These are phyloP conservation scores for Priocnemis perturbator DNA, from an alignment of 2,888 invertebrate genomes.

Conservation along the genomic window DNA sequence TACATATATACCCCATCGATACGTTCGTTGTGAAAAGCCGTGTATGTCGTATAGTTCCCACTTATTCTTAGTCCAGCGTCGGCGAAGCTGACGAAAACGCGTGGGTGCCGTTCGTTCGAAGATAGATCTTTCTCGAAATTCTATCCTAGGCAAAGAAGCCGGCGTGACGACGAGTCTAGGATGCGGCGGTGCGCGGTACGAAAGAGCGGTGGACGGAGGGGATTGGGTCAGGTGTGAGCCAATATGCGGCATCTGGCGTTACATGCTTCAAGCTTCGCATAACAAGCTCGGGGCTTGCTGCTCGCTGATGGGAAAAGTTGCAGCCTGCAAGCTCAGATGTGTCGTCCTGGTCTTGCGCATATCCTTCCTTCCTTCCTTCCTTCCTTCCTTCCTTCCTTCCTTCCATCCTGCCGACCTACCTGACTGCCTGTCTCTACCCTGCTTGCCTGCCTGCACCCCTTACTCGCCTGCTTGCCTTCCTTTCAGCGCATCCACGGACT, in stretches of 20 bases:
- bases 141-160: neutral
- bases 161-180: too few relatives aligned
- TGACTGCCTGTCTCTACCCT: constrained; percentile 11
- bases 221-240: constrained; percentile 62
- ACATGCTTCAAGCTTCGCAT: constrained; percentile 73
- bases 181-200: constrained; percentile 7
- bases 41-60: too few relatives aligned
- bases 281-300: constrained; percentile 71
- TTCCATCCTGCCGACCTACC: constrained; percentile 17
- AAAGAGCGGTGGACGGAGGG: constrained; percentile 31
- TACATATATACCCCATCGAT: too few relatives aligned
- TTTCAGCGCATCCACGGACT: constrained; percentile 40
- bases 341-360: constrained; percentile 43
- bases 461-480: constrained; percentile 32
- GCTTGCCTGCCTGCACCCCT: constrained; percentile 44
- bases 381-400: constrained; percentile 31
- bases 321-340: constrained; percentile 67
- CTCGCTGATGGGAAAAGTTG: constrained; percentile 74
- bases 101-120: too few relatives aligned
- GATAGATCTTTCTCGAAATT: too few relatives aligned
- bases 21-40: too few relatives aligned
- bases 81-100: too few relatives aligned
- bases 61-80: too few relatives aligned
- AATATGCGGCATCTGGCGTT: constrained; percentile 74
- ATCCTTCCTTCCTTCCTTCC: constrained; percentile 40